phyloP scores from a whole-genome alignment of 2,888 invertebrate species.

The Malacosoma neustria region DNA sequence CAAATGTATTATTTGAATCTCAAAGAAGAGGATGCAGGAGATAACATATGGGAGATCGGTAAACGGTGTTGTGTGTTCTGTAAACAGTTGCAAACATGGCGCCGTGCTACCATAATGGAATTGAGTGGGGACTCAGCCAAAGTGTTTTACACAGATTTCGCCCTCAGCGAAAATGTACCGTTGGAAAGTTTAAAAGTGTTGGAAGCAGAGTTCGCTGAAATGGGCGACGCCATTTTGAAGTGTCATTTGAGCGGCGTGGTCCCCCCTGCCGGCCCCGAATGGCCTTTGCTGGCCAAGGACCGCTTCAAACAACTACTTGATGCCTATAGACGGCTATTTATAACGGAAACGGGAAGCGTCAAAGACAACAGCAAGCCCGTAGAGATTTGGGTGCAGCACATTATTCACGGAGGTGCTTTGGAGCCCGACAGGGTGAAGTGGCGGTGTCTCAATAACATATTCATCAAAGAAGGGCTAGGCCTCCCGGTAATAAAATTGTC shows the following conservation, averaged over 20 bases:
- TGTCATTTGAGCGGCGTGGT: constrained; percentile 81
- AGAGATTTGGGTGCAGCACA: constrained; percentile 78
- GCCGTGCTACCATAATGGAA: constrained; percentile 70
- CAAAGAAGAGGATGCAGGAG: constrained; percentile 18
- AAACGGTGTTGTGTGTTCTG: constrained; percentile 63
- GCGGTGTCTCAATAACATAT: constrained; percentile 78
- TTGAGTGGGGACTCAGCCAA: constrained; percentile 44
- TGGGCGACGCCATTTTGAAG: constrained; percentile 75
- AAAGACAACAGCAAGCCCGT: constrained; percentile 71
- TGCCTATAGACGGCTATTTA: constrained; percentile 63
- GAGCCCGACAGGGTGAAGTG: constrained; percentile 78
- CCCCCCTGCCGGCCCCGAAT: constrained; percentile 79
- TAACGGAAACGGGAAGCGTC: constrained; percentile 69
- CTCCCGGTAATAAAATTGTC: too few species aligned
- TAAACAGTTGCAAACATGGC: constrained; percentile 74
- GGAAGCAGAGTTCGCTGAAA: constrained; percentile 54
- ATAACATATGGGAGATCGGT: constrained; percentile 64
- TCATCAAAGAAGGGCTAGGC: constrained; percentile 80
- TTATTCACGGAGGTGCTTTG: constrained; percentile 76
- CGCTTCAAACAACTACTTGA: constrained; percentile 71
- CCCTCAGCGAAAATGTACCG: constrained; percentile 63
- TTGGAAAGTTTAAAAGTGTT: constrained; percentile 64
- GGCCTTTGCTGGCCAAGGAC: constrained; percentile 77
- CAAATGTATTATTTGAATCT: constrained; percentile 65
- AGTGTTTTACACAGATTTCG: constrained; percentile 81